Evolutionary conservation across 2,797 vertebrate genomes (phyloP), one percentile per base, ranked within the genome.

Genomic region (Phyllotis vaccarum): DNA sequence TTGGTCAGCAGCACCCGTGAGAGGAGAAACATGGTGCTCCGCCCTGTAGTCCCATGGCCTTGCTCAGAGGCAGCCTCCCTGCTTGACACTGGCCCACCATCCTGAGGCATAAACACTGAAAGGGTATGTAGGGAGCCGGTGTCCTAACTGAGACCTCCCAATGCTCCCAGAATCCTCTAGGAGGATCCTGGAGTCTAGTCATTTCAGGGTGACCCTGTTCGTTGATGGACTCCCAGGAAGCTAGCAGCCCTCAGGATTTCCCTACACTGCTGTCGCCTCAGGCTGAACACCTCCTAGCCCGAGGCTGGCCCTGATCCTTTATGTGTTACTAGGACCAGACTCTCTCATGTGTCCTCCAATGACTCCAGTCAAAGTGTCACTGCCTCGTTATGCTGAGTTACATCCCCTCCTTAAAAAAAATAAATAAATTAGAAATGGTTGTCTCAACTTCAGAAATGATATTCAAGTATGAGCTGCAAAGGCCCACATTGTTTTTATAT

Each of bases 401-500:
- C 22, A n/a, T 60, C 75, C 9, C 0, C 46, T n/a, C n/a, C n/a
- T n/a, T n/a, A n/a, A n/a, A n/a, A n/a, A n/a, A n/a, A n/a, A n/a
- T n/a, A n/a, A n/a, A n/a, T n/a, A n/a, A 21, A 29, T 37, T 81
- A 64, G 74, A 76, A 95, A 87, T 29, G 68, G 13, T 60, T 49
- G 49, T 49, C 80, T 75, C 21, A 2, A 3, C 60, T 97, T 97
- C 83, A 93, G 91, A 76, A 64, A 91, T 79, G 19, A 92, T 86
- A 62, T 79, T 31, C 80, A 80, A 90, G 27, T 24, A 52, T 66
- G 12, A 34, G 64, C 96, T 82, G 90, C 70, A 88, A 96, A 96
- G 24, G 74, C 52, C 85, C 37, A 64, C 80, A 68, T 24, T n/a
- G 62, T 95, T 97, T 92, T 90, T 40, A 86, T 10, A 37, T 93